These are phyloP conservation scores for Cyanistes caeruleus DNA, from an alignment of 2,113 vertebrate species.

Conservation along the genomic window DNA sequence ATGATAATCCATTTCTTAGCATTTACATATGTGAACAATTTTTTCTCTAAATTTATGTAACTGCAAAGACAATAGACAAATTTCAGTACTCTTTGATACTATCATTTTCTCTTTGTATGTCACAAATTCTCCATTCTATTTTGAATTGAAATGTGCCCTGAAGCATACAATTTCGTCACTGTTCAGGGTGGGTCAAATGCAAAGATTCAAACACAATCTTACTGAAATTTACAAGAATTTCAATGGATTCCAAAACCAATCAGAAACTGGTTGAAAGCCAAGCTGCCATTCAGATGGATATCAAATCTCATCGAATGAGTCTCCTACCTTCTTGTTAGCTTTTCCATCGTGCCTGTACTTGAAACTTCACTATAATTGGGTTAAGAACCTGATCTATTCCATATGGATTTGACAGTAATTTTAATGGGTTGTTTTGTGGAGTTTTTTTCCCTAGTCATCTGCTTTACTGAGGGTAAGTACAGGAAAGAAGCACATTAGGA, in stretches of 20 bases:
- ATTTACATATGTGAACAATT: not conserved
- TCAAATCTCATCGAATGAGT: not conserved
- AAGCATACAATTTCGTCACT: not conserved
- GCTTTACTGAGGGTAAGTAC: not conserved
- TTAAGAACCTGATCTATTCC: not conserved
- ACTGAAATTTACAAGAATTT: not conserved
- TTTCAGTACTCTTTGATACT: constrained; percentile 7
- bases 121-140: not conserved
- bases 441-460: not conserved
- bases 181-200: not conserved
- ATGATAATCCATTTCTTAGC: not conserved
- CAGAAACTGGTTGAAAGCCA: not conserved
- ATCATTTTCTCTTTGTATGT: not conserved
- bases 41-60: not conserved
- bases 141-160: constrained; percentile 12
- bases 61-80: not conserved
- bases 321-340: not conserved
- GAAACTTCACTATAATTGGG: not conserved
- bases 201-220: not conserved
- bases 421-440: not conserved
- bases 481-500: not conserved
- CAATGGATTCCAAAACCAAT: not conserved
- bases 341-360: not conserved
- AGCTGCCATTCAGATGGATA: not conserved
- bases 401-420: not conserved